Evolutionary conservation across 2,888 invertebrate genomes (phyloP).

Genomic region (Periphyllus acericola): DNA sequence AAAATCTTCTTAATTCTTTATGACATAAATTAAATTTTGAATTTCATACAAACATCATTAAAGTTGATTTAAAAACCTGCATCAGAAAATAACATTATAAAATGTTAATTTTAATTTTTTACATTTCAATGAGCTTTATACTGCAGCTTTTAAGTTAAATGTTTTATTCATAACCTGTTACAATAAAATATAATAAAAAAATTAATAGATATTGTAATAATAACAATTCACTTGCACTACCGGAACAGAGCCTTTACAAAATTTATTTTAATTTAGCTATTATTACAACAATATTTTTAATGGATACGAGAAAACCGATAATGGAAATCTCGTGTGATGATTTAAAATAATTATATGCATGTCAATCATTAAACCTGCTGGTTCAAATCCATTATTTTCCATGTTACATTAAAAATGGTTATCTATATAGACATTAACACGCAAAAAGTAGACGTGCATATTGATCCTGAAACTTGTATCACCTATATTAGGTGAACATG

Average conservation of each 20-base stretch:
- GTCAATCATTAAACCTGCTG: not conserved
- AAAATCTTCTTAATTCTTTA: not conserved
- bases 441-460: not conserved
- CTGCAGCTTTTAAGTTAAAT: not conserved
- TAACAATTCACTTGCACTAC: not conserved
- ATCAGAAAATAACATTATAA: not conserved
- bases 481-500: not conserved
- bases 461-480: not conserved
- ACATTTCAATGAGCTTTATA: not conserved
- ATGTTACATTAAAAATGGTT: not conserved
- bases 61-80: not conserved
- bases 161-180: not conserved
- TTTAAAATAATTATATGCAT: not conserved
- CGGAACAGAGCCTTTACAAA: not conserved
- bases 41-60: not conserved
- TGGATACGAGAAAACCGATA: slow-evolving; percentile 2
- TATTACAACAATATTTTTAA: not conserved
- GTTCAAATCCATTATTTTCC: no score
- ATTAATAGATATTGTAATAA: no score
- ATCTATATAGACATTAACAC: not conserved
- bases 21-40: not conserved
- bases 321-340: not conserved
- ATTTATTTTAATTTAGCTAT: no score
- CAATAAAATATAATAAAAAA: not conserved
- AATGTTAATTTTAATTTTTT: not conserved